Evolutionary conservation across 2,797 vertebrate genomes (phyloP), one percentile per base, ranked within the genome.

Genomic region (Gallinago solitaria): DNA sequence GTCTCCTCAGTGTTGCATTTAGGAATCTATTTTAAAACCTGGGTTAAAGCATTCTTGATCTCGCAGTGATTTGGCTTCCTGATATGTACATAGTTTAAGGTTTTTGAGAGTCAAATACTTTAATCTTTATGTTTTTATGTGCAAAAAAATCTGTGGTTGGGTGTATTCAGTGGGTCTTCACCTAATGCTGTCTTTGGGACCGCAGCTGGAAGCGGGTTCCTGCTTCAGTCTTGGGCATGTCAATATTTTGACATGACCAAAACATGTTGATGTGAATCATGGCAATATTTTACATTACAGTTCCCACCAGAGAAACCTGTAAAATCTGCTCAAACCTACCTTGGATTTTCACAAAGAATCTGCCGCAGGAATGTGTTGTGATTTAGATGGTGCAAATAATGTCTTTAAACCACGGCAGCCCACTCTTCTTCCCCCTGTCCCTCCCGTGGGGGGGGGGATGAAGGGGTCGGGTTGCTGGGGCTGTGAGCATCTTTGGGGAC

Each of bases 391-490:
- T 28, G 50, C 37, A 48, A 71, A 19, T 70, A 32, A 57, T 1
- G 6, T 18, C 33, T 60, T 60, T 16, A 10, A 63, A 5, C 2
- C 21, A 43, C 20, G n/a, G 13, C 33, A 43, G 12, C 20, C 12
- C 7, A 1, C 41, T 51, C 8, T 28, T 48, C 27, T 48, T 43
- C 14, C 12, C 20, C 17, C 3, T 20, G 32, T 61, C 6, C 61
- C 35, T 25, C 23, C 27, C 2, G 2, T 21, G 7, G 28, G 18
- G 7, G 28, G 18, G 30, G 64, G 53, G 51, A 5, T 56, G 73
- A 24, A 4, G 0, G 2, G 8, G 21, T 25, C 0, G 2, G 15
- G 35, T 3, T 1, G 3, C 25, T 79, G 47, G 56, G 28, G 2
- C n/a, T 24, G 9, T 15, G 28, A 70, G 54, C 37, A n/a, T 78